A percentile compares a stretch with the other conserved stretches of the same genome.
These are phyloP conservation scores for Leptopilina clavipes DNA, from an alignment of 1,140 invertebrate genomes.

Conservation along the genomic window DNA sequence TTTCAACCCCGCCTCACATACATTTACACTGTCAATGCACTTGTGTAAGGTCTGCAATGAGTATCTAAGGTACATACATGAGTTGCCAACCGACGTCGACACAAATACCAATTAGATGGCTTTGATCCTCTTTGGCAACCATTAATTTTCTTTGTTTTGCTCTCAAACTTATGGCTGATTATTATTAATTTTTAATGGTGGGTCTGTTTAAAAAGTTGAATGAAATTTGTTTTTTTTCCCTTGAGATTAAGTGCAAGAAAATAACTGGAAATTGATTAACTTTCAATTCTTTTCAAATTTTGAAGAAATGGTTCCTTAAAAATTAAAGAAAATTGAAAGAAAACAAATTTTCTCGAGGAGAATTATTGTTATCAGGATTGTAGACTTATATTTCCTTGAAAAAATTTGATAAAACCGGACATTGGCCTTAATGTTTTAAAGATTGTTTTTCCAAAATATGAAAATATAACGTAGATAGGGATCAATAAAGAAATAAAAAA, in stretches of 20 bases:
- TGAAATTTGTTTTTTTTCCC: neutral
- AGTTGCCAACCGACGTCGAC: slow-evolving; percentile 12
- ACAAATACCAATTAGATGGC: slow-evolving; percentile 24
- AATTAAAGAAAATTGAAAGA: no score
- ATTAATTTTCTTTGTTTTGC: slow-evolving; percentile 21
- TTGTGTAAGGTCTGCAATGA: neutral
- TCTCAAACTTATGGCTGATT: neutral
- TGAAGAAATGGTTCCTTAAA: no score
- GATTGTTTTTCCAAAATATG: neutral
- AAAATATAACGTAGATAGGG: neutral
- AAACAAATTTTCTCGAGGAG: no score
- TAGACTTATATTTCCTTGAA: neutral
- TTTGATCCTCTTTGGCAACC: slow-evolving; percentile 6
- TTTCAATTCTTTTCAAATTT: no score
- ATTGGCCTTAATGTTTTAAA: neutral
- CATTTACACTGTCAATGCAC: slow-evolving; percentile 11
- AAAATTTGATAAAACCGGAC: neutral
- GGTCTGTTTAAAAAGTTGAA: neutral
- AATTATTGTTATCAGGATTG: neutral
- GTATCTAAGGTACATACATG: neutral
- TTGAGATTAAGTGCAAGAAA: no score
- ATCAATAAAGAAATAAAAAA: neutral
- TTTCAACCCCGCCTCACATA: slow-evolving; percentile 17
- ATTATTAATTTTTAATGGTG: neutral
- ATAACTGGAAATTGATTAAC: no score